Base-by-base conservation (phyloP, 1,140 invertebrate genomes). In the Drosophila nikananu region DNA sequence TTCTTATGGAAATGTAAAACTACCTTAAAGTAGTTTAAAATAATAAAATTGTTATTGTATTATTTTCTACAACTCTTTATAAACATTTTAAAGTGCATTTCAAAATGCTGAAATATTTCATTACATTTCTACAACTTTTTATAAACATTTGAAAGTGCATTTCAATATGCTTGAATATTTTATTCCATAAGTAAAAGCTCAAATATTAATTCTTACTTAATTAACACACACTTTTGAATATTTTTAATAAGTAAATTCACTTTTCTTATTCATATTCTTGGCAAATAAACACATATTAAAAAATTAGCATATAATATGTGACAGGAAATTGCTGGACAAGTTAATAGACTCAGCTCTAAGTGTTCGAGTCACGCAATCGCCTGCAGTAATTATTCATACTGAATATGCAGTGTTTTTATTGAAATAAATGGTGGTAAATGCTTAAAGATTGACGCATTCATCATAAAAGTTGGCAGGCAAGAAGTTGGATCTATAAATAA, bases 261-360 rank as follows among this genome's bases (percentile, higher is more conserved):
- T 21, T 3, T 21, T 21, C 17, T 17, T 15, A 23, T 9, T 23
- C 17, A 23, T 8, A 23, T 23, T 48, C 21, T 48, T 25, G 3
- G 0, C 13, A 32, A 27, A 21, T 52, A 52, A 15, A 15, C n/a
- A 52, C n/a, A 15, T 19, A 19, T 52, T 8, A 21, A 8, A 32
- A 21, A 32, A 60, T 61, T 60, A 25, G 23, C 55, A 39, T 58
- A n/a, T 41, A 8, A 46, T 60, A 60, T 46, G 25, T n/a, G 10
- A 67, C n/a, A 27, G 63, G 63, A 68, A 70, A 70, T 35, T 4
- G 13, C 49, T 1, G 2, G 37, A 68, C 46, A 70, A 54, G 27
- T 44, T 70, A 51, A 54, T 70, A 55, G 63, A 54, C 67, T 52
- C 30, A n/a, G 12, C 48, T 27, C 8, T 27, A 68, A 42, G 32